Conservation (phyloP, 2,113 vertebrate genomes). For the Hyaena hyaena region DNA sequence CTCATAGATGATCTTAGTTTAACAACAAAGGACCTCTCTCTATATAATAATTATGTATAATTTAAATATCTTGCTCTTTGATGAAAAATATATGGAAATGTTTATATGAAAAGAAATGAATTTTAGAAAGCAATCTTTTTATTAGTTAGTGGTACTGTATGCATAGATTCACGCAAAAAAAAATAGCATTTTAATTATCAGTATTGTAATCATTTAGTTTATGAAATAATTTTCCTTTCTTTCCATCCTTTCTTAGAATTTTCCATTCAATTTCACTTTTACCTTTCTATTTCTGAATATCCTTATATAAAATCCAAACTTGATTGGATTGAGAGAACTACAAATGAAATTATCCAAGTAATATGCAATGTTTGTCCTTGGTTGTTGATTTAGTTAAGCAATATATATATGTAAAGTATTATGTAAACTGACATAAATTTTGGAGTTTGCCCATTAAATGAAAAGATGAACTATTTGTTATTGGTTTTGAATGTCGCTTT, state of each 20-base stretch:
- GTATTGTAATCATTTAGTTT: slow-evolving; percentile 31
- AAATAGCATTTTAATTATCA: neutral
- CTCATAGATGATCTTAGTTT: neutral
- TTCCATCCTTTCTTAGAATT: neutral
- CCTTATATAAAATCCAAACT: neutral
- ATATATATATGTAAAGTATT: neutral
- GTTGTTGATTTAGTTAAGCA: neutral
- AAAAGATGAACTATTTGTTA: neutral
- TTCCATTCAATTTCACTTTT: slow-evolving; percentile 32
- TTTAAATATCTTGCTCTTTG: neutral
- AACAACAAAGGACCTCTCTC: neutral
- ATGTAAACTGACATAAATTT: neutral
- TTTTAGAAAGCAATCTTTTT: neutral
- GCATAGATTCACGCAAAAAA: neutral
- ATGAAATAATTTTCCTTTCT: slow-evolving; percentile 14
- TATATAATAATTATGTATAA: neutral
- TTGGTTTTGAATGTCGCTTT: neutral
- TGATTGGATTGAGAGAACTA: neutral
- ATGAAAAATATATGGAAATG: neutral
- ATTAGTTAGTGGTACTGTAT: neutral
- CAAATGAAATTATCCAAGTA: neutral
- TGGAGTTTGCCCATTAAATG: neutral
- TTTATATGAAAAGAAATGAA: neutral
- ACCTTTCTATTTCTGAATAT: neutral
- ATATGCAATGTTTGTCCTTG: neutral